A percentile compares a stretch with the other conserved stretches of the same genome.
These are phyloP conservation scores for Asobara japonica DNA, from an alignment of 1,140 invertebrate species.

Conservation along the genomic window DNA sequence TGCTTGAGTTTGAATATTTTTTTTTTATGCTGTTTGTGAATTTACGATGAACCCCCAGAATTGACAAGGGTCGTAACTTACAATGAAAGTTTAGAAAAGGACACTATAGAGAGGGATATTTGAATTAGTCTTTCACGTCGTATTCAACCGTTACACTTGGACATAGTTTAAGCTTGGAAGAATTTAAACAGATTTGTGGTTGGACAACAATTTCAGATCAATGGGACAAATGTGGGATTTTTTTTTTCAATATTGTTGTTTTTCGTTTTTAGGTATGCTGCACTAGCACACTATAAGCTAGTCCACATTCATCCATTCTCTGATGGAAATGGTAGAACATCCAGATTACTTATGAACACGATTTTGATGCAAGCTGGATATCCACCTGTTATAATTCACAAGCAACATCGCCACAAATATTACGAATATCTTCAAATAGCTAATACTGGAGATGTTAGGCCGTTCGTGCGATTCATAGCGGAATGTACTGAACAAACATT, in stretches of 20 bases:
- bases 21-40: no score
- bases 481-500: slow-evolving; percentile 92
- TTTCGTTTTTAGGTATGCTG: slow-evolving; percentile 76
- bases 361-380: slow-evolving; percentile 98
- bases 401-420: slow-evolving; percentile 87
- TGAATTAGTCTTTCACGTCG: no score
- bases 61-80: no score
- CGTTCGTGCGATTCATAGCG: slow-evolving; percentile 95
- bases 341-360: slow-evolving; percentile 94
- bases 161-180: no score
- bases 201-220: no score
- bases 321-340: slow-evolving; percentile 95
- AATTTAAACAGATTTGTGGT: no score
- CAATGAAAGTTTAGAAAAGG: no score
- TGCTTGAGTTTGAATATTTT: no score
- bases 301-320: slow-evolving; percentile 95
- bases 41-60: no score
- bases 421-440: slow-evolving; percentile 90
- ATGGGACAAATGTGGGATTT: no score
- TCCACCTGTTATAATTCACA: slow-evolving; percentile 94
- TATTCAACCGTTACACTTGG: no score
- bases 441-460: slow-evolving; percentile 91
- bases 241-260: neutral
- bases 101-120: no score
- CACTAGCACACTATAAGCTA: slow-evolving; percentile 95